A percentile compares a stretch with the other conserved stretches of the same genome.
phyloP scores from a whole-genome alignment of 2,113 vertebrate species.

The Phodopus roborovskii region DNA sequence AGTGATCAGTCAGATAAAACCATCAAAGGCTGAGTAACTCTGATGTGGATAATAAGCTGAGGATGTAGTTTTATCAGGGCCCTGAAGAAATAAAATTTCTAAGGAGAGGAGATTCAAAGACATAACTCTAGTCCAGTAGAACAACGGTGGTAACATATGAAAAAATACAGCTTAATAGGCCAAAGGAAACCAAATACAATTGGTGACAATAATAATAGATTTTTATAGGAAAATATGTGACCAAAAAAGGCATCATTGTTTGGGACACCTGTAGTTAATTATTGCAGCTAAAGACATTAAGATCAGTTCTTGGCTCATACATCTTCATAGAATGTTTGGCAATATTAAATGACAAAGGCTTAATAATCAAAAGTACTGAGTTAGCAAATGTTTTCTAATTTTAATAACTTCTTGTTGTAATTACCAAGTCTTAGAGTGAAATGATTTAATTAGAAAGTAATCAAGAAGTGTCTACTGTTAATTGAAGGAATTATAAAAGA shows the following conservation, averaged over 20 bases:
- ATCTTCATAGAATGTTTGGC: constrained; percentile 88
- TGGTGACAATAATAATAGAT: constrained; percentile 84
- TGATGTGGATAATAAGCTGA: constrained; percentile 67
- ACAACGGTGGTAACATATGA: constrained; percentile 59
- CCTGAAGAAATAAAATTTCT: constrained; percentile 63
- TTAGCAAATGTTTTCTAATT: constrained; percentile 93
- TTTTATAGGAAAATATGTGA: constrained; percentile 82
- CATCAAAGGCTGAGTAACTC: constrained; percentile 68
- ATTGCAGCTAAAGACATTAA: constrained; percentile 87
- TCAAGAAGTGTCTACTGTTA: constrained; percentile 92
- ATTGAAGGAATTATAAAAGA: constrained; percentile 93
- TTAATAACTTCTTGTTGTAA: constrained; percentile 93
- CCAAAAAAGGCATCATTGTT: constrained; percentile 82
- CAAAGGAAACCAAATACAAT: constrained; percentile 70
- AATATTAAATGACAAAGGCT: constrained; percentile 89
- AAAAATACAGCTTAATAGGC: constrained; percentile 67
- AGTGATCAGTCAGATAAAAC: constrained; percentile 70
- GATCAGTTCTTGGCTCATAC: constrained; percentile 86
- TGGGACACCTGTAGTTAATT: constrained; percentile 90
- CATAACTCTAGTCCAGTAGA: constrained; percentile 61
- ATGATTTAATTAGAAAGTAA: constrained; percentile 94
- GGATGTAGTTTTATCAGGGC: constrained; percentile 63
- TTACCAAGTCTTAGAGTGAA: constrained; percentile 92
- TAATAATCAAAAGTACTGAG: constrained; percentile 92
- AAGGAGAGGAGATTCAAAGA: constrained; percentile 58